These are phyloP conservation scores for Cacatua alba DNA, from an alignment of 2,113 vertebrate genomes.

Conservation along the genomic window DNA sequence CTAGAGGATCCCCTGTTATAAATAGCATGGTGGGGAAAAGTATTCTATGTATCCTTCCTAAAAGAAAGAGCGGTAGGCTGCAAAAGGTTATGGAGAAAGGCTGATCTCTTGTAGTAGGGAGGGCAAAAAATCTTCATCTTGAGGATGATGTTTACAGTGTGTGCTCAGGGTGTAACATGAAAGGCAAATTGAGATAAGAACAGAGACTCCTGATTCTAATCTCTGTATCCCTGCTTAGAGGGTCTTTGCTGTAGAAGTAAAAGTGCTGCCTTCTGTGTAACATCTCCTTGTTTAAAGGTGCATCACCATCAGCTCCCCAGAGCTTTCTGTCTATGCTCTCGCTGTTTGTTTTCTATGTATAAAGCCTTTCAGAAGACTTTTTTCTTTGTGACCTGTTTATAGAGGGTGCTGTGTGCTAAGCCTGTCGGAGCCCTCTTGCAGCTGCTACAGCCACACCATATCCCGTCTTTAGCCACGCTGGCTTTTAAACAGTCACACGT, in stretches of 20 bases:
- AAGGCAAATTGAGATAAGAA: conserved; percentile 38
- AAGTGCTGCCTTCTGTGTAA: background rate
- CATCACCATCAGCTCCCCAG: background rate
- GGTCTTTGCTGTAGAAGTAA: background rate
- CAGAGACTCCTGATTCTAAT: conserved; percentile 14
- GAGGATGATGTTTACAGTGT: background rate
- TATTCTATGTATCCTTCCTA: background rate
- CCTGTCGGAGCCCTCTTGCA: background rate
- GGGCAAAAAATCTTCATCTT: background rate
- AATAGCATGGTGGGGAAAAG: background rate
- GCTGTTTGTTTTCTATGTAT: background rate
- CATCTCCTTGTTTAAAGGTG: background rate
- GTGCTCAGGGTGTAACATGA: conserved; percentile 6
- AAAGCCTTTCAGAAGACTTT: background rate
- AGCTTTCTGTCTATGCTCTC: background rate
- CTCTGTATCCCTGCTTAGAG: background rate
- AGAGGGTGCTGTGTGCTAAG: background rate
- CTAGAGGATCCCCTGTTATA: conserved; percentile 4
- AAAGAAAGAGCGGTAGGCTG: background rate
- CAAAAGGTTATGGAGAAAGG: background rate
- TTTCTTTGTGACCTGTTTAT: background rate
- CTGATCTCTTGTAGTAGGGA: background rate
- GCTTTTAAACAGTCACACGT: background rate
- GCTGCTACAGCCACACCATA: background rate
- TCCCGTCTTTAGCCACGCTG: fast-evolving